Evolutionary conservation across 2,888 invertebrate genomes (phyloP).

Genomic region (Pachydiplax longipennis): DNA sequence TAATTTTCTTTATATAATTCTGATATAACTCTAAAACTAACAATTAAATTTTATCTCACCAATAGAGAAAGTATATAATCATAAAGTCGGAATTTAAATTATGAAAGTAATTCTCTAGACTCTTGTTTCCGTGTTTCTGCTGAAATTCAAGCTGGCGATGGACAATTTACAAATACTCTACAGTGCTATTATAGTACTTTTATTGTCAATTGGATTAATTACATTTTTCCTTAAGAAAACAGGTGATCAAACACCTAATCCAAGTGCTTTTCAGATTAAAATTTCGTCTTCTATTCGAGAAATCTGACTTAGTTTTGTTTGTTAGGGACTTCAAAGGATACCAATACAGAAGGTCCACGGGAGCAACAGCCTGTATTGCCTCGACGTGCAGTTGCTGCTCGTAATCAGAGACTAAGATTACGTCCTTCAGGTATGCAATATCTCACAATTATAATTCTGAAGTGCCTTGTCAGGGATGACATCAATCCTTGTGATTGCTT

Average conservation of each 20-base stretch:
- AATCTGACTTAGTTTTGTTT: background rate
- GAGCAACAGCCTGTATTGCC: constrained; percentile 53
- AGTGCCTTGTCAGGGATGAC: too few relatives aligned
- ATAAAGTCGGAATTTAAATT: background rate
- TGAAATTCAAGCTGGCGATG: background rate
- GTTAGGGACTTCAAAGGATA: constrained; percentile 59
- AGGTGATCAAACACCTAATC: background rate
- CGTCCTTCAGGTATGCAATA: constrained; percentile 64
- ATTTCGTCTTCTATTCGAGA: background rate
- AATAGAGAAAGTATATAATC: background rate
- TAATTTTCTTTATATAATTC: background rate
- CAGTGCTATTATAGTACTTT: background rate
- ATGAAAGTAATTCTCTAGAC: background rate
- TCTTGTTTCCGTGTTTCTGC: background rate
- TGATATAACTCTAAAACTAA: background rate
- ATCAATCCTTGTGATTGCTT: background rate
- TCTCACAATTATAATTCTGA: constrained; percentile 39
- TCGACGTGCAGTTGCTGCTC: constrained; percentile 73
- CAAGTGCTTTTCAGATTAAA: background rate
- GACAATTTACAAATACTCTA: background rate
- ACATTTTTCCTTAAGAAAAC: background rate
- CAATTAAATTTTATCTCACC: background rate
- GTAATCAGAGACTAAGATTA: constrained; percentile 74
- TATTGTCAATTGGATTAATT: background rate
- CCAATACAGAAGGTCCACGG: constrained; percentile 61